Percentiles rank a stretch among this genome's conserved stretches.
Evolutionary conservation across 2,888 invertebrate species (phyloP).

Genomic region (Pycnomerus fuliginosus): DNA sequence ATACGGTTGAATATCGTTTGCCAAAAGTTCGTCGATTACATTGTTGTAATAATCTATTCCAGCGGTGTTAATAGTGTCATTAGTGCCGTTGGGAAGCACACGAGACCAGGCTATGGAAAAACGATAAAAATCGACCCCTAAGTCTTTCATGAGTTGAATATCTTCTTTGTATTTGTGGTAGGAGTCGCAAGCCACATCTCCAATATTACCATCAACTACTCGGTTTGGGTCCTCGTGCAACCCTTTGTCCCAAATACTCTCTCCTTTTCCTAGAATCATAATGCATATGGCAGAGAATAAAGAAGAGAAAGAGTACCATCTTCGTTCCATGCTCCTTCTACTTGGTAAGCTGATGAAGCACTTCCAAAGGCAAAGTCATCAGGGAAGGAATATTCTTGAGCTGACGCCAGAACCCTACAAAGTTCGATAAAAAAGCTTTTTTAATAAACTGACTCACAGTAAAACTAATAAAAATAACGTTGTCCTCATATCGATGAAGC

Average conservation of each 20-base stretch:
- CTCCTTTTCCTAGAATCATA: conserved; percentile 64
- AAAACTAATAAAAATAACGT: too few relatives aligned
- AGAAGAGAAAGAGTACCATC: too few relatives aligned
- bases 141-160: conserved; percentile 56
- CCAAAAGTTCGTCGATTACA: conserved; percentile 68
- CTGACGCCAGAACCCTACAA: too few relatives aligned
- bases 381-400: conserved; percentile 16
- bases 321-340: conserved; percentile 31
- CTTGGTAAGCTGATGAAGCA: conserved; percentile 38
- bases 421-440: too few relatives aligned
- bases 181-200: conserved; percentile 65
- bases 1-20: conserved; percentile 57
- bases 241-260: conserved; percentile 58
- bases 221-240: conserved; percentile 51
- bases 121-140: conserved; percentile 60
- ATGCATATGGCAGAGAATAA: too few relatives aligned
- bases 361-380: conserved; percentile 28
- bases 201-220: conserved; percentile 57
- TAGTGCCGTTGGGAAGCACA: conserved; percentile 62
- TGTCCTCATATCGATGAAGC: too few relatives aligned
- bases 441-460: too few relatives aligned
- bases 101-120: conserved; percentile 69
- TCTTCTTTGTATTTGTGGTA: conserved; percentile 65
- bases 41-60: conserved; percentile 77
- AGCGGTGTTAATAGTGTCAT: conserved; percentile 63